These are phyloP conservation scores for Lytechinus variegatus DNA, from an alignment of 35 echinoderm and acorn worm species.

Conservation along the genomic window DNA sequence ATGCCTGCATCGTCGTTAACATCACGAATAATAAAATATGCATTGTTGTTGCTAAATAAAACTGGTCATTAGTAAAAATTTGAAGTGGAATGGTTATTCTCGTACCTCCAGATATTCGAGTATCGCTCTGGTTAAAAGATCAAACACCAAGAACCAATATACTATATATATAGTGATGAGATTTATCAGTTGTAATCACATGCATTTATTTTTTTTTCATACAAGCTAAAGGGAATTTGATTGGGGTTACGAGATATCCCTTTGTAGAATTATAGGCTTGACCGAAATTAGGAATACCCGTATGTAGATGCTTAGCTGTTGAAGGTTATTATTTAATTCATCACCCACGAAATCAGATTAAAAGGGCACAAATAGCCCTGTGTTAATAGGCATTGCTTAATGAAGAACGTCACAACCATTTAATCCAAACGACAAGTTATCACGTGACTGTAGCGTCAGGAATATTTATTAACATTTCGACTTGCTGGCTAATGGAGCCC, in stretches of 20 bases:
- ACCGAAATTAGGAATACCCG: neutral
- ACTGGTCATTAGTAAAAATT: too few species aligned
- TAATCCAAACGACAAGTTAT: neutral
- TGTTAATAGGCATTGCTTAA: neutral
- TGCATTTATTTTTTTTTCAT: too few species aligned
- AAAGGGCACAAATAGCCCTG: neutral
- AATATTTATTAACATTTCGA: neutral
- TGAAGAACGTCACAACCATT: neutral
- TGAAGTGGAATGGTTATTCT: too few species aligned
- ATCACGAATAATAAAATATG: too few species aligned
- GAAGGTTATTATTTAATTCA: neutral
- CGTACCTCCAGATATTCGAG: too few species aligned
- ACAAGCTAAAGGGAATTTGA: neutral
- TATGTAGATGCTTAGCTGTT: neutral
- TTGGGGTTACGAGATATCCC: neutral
- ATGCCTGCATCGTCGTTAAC: too few species aligned
- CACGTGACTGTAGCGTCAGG: neutral
- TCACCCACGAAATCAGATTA: neutral
- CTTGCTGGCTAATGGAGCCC: neutral
- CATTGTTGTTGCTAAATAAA: too few species aligned
- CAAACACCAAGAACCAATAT: too few species aligned
- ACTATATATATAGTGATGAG: too few species aligned
- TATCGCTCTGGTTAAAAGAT: too few species aligned
- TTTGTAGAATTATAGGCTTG: neutral
- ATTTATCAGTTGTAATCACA: too few species aligned